phyloP scores from a whole-genome alignment of 2,888 invertebrate genomes.

The Bhutanitis thaidina region DNA sequence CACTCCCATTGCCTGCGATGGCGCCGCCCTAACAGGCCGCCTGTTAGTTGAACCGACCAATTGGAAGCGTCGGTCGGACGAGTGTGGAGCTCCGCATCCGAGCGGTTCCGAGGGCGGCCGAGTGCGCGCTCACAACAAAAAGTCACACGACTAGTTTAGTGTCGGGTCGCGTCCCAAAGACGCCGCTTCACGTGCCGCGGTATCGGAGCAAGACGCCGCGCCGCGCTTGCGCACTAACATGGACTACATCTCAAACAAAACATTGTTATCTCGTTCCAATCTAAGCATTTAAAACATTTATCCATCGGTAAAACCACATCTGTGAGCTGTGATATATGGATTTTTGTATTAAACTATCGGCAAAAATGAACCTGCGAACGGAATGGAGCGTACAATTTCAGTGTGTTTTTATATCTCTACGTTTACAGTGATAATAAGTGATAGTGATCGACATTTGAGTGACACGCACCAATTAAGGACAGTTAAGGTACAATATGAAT shows the following conservation, averaged over 20 bases:
- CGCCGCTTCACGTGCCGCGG: conserved; percentile 71
- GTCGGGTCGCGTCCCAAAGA: conserved; percentile 79
- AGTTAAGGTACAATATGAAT: conserved; percentile 52
- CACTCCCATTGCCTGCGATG: conserved; percentile 60
- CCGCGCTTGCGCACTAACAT: conserved; percentile 68
- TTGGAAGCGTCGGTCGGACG: conserved; percentile 34
- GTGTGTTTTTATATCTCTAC: conserved; percentile 66
- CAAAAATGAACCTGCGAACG: conserved; percentile 65
- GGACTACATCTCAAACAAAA: conserved; percentile 58
- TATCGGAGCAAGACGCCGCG: conserved; percentile 37
- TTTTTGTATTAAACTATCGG: conserved; percentile 34
- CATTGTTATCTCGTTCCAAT: conserved; percentile 38
- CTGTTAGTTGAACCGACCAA: conserved; percentile 45
- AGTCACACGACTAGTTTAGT: conserved; percentile 77
- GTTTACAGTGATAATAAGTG: conserved; percentile 73
- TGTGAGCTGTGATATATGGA: conserved; percentile 62
- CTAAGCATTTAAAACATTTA: conserved; percentile 20
- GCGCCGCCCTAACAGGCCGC: conserved; percentile 60
- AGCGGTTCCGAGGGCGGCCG: conserved; percentile 59
- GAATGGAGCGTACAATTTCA: conserved; percentile 74
- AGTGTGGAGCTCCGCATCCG: conserved; percentile 45
- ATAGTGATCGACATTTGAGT: conserved; percentile 70
- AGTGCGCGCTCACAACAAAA: conserved; percentile 73
- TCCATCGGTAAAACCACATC: conserved; percentile 19
- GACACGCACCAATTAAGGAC: conserved; percentile 63